A percentile compares a stretch with the other conserved stretches of the same genome.
Evolutionary conservation across 2,888 invertebrate genomes (phyloP).

Genomic region (Macaria liturata): DNA sequence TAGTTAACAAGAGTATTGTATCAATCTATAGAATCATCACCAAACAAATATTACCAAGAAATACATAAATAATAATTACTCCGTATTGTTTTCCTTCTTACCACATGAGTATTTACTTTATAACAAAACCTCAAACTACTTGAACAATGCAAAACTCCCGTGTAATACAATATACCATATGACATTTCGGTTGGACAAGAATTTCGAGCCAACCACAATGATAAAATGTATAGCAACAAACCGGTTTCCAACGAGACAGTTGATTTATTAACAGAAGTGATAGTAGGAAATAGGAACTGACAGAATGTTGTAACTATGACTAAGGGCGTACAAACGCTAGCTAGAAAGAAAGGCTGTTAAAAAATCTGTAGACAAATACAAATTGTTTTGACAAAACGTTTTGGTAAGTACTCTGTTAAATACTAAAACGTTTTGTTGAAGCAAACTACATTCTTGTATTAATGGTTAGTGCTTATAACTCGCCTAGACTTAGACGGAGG

Average conservation of each 20-base stretch:
- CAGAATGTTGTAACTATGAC: no score
- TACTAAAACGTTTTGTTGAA: no score
- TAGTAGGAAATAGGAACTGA: constrained; percentile 29
- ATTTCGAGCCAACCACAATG: constrained; percentile 36
- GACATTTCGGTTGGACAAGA: constrained; percentile 52
- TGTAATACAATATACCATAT: constrained; percentile 45
- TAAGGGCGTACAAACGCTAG: neutral
- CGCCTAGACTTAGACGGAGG: no score
- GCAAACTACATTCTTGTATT: no score
- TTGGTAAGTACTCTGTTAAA: no score
- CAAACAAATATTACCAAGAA: neutral
- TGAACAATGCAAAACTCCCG: constrained; percentile 42
- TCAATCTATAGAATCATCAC: no score
- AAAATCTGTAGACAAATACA: no score
- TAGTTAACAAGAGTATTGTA: no score
- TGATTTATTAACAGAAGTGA: constrained; percentile 28
- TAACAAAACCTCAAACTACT: constrained; percentile 16
- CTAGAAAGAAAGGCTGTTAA: no score
- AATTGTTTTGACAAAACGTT: no score
- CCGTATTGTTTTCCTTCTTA: constrained; percentile 1
- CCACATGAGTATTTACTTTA: no score
- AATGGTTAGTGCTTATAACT: no score
- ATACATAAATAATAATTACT: constrained; percentile 2
- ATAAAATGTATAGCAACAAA: constrained; percentile 36
- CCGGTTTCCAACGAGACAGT: constrained; percentile 34